phyloP scores from a whole-genome alignment of 2,888 invertebrate species.

The Cheilosia urbana region DNA sequence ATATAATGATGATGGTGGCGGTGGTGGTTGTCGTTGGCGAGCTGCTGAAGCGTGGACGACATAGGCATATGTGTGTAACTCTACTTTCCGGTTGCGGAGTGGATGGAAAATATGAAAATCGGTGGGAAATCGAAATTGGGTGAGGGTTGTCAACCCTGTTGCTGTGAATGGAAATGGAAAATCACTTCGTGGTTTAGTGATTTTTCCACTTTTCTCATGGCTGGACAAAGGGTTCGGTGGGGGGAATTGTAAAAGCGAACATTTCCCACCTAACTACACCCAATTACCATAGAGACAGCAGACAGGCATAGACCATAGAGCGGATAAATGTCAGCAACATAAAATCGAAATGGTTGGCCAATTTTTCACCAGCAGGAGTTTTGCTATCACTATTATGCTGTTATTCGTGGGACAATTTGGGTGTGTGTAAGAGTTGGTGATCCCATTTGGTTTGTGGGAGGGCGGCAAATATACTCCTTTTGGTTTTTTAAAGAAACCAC shows the following conservation, averaged over 20 bases:
- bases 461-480: neutral
- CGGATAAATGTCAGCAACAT: constrained; percentile 3
- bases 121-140: constrained; percentile 72
- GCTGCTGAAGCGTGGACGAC: constrained; percentile 70
- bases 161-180: constrained; percentile 59
- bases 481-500: neutral
- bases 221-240: constrained; percentile 26
- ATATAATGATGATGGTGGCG: constrained; percentile 6
- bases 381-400: neutral
- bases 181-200: constrained; percentile 75
- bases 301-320: neutral
- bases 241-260: constrained; percentile 29
- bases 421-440: neutral
- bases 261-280: constrained; percentile 30
- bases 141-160: constrained; percentile 75
- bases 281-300: constrained; percentile 44
- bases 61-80: constrained; percentile 6
- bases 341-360: constrained; percentile 38
- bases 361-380: constrained; percentile 10
- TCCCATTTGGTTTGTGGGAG: neutral
- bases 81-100: constrained; percentile 71
- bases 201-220: constrained; percentile 59
- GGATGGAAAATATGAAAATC: constrained; percentile 60
- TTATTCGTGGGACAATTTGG: constrained; percentile 6
- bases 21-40: constrained; percentile 43